These are phyloP conservation scores for Triops longicaudatus DNA, from an alignment of 1,140 invertebrate genomes.

Conservation along the genomic window DNA sequence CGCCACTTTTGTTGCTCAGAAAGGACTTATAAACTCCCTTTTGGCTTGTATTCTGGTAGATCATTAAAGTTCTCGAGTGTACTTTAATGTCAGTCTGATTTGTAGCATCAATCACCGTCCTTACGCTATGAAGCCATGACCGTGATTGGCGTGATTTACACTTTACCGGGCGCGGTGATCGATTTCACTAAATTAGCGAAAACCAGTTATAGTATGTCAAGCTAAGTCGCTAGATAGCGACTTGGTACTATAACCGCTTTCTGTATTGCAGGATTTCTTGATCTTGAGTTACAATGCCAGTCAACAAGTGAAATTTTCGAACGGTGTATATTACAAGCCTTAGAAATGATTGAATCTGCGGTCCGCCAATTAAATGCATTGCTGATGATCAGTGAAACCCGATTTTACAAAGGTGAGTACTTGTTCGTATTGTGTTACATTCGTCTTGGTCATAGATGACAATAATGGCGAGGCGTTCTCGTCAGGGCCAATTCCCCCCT, in stretches of 20 bases:
- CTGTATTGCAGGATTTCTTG: neutral
- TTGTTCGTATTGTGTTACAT: neutral
- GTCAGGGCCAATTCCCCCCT: too few relatives aligned
- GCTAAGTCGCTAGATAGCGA: neutral
- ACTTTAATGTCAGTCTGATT: neutral
- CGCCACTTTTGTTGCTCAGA: neutral
- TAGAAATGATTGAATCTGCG: neutral
- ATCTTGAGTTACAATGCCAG: neutral
- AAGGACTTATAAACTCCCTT: neutral
- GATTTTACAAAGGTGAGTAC: neutral
- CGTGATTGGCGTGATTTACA: neutral
- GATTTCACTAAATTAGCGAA: neutral
- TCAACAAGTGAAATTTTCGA: neutral
- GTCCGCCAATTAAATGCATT: neutral
- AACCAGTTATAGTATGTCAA: neutral
- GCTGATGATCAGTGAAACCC: neutral
- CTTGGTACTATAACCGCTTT: neutral
- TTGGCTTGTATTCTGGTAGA: neutral
- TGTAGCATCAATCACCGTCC: neutral
- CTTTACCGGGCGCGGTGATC: neutral
- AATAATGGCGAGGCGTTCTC: too few relatives aligned
- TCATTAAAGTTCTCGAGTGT: neutral
- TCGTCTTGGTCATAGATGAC: too few relatives aligned
- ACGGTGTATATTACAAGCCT: neutral
- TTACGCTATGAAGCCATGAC: neutral